phyloP scores from a whole-genome alignment of 64 coral and sea anemone genomes.

The Acropora yongei region DNA sequence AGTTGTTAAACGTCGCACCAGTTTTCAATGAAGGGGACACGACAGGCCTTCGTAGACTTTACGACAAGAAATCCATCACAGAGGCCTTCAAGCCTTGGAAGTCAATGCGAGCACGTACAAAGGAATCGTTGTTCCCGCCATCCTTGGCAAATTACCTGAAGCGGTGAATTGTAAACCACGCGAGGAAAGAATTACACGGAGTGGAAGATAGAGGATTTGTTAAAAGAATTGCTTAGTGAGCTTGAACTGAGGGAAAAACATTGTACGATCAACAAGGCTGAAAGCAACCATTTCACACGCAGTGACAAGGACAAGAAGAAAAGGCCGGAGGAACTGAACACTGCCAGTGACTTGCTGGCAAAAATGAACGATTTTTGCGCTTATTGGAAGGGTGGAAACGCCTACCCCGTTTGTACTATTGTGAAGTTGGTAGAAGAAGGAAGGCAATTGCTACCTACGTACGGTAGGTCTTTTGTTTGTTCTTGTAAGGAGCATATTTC shows the following conservation, averaged over 20 bases:
- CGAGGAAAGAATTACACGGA: not conserved
- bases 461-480: no score
- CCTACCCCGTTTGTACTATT: not conserved
- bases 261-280: slow-evolving; percentile 23
- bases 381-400: slow-evolving; percentile 30
- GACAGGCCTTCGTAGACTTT: not conserved
- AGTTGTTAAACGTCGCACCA: not conserved
- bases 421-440: no score
- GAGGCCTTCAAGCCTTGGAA: not conserved
- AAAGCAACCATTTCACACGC: not conserved
- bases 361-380: slow-evolving; percentile 34
- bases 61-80: slow-evolving; percentile 39
- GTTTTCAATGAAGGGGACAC: no score
- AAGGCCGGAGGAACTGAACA: not conserved
- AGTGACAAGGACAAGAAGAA: not conserved
- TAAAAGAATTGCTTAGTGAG: slow-evolving; percentile 39
- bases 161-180: slow-evolving; percentile 23
- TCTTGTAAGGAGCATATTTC: no score
- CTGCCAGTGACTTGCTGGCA: slow-evolving; percentile 1
- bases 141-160: slow-evolving; percentile 27
- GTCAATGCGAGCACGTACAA: no score
- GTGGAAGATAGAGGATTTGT: slow-evolving; percentile 38
- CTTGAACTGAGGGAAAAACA: not conserved
- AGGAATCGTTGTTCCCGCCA: no score
- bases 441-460: no score